Percentiles rank a stretch among this genome's conserved stretches.
phyloP scores from a whole-genome alignment of 2,888 invertebrate species.

The Drosophila paramelanica region DNA sequence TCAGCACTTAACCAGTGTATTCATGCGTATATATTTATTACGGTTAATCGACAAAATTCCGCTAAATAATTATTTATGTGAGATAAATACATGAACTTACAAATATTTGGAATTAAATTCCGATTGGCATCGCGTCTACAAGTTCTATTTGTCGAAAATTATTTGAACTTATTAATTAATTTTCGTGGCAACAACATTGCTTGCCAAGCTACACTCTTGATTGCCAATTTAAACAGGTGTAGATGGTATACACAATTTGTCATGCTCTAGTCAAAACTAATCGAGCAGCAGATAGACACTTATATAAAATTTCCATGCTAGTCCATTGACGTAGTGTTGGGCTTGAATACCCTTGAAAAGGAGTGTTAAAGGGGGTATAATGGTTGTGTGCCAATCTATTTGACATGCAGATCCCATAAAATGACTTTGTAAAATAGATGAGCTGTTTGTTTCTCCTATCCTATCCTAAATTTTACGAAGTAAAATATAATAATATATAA shows the following conservation, averaged over 20 bases:
- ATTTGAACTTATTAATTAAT: no score
- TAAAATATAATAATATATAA: no score
- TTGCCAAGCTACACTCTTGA: neutral
- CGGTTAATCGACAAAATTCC: neutral
- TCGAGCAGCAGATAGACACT: neutral
- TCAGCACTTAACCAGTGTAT: slow-evolving; percentile 15
- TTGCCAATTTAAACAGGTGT: neutral
- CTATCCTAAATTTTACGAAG: no score
- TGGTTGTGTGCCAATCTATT: no score
- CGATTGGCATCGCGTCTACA: neutral
- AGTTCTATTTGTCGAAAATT: neutral
- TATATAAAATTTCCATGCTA: no score
- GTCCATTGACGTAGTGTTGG: no score
- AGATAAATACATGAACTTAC: neutral
- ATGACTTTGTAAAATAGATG: no score
- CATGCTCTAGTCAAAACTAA: neutral
- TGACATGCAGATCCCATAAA: no score
- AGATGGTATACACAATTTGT: neutral
- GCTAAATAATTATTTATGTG: neutral
- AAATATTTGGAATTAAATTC: neutral
- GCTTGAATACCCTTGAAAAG: no score
- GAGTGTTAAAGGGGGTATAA: no score
- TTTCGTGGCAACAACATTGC: neutral
- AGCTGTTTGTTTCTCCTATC: no score
- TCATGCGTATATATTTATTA: slow-evolving; percentile 27